Percentiles rank a stretch among this genome's conserved stretches.
Conservation (phyloP, 2,113 vertebrate genomes). For the Eolophus roseicapilla region DNA sequence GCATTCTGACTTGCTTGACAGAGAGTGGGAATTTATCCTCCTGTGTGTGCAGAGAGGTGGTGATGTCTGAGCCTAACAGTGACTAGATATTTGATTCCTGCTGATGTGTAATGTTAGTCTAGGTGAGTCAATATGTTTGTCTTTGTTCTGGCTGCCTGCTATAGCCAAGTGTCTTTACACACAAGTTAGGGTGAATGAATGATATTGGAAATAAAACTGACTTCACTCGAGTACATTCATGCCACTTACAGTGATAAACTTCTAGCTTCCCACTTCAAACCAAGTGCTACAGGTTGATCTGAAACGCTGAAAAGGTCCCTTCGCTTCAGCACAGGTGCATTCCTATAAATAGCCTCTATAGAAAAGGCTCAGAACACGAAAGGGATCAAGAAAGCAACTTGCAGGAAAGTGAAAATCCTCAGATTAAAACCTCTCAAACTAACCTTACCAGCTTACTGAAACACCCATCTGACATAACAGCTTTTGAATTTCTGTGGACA, state of each 20-base stretch:
- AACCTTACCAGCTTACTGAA: not conserved
- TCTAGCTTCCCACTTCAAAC: not conserved
- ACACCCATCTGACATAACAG: not conserved
- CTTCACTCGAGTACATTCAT: not conserved
- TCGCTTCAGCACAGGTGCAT: not conserved
- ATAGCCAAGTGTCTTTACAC: not conserved
- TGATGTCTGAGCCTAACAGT: not conserved
- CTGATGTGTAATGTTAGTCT: not conserved
- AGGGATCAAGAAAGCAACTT: not conserved
- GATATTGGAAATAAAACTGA: not conserved
- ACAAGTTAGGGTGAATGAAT: not conserved
- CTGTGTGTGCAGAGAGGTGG: not conserved
- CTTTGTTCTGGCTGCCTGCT: not conserved
- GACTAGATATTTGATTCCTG: not conserved
- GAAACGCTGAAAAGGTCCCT: not conserved
- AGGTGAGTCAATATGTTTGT: fast-evolving
- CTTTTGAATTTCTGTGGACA: not conserved
- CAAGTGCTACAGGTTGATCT: not conserved
- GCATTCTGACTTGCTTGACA: not conserved
- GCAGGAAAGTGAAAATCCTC: not conserved
- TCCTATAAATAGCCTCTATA: not conserved
- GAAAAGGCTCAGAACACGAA: not conserved
- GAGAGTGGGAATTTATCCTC: not conserved
- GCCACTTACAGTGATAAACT: not conserved
- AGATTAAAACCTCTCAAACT: not conserved